These are phyloP conservation scores for Amblyjoppa proteus DNA, from an alignment of 2,888 invertebrate genomes.

Conservation along the genomic window DNA sequence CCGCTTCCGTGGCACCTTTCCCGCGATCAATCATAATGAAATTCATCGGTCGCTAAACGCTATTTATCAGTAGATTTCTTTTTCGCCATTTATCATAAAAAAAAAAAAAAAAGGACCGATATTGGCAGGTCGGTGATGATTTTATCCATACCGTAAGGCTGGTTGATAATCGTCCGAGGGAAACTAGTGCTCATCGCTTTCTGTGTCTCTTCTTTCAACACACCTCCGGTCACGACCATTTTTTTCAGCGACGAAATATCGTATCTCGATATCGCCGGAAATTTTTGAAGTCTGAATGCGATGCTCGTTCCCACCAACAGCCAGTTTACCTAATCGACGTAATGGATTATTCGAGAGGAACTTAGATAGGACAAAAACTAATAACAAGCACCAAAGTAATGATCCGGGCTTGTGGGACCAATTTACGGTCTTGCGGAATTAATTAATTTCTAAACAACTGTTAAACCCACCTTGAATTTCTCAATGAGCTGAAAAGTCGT, in stretches of 20 bases:
- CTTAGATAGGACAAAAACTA: too few species aligned
- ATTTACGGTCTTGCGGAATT: too few species aligned
- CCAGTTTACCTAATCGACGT: constrained; percentile 7
- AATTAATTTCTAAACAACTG: too few species aligned
- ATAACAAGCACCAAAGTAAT: too few species aligned
- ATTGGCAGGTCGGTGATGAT: too few species aligned
- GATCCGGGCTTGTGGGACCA: too few species aligned
- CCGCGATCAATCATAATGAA: neutral
- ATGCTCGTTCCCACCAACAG: neutral
- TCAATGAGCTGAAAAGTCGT: constrained; percentile 66
- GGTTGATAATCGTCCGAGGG: constrained; percentile 66
- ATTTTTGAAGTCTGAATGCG: neutral
- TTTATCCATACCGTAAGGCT: constrained; percentile 71
- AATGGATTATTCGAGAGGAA: too few species aligned
- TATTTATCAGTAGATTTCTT: too few species aligned
- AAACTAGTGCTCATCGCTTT: constrained; percentile 64
- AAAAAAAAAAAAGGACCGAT: neutral
- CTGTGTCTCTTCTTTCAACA: constrained; percentile 69
- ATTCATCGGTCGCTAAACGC: neutral
- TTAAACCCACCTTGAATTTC: constrained; percentile 65
- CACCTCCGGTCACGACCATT: constrained; percentile 63
- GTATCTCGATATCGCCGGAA: constrained; percentile 67
- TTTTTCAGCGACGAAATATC: constrained; percentile 71
- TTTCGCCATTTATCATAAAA: neutral
- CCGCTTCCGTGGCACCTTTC: constrained; percentile 76